Evolutionary conservation across 2,888 invertebrate genomes (phyloP).

Genomic region (Acleris literana): DNA sequence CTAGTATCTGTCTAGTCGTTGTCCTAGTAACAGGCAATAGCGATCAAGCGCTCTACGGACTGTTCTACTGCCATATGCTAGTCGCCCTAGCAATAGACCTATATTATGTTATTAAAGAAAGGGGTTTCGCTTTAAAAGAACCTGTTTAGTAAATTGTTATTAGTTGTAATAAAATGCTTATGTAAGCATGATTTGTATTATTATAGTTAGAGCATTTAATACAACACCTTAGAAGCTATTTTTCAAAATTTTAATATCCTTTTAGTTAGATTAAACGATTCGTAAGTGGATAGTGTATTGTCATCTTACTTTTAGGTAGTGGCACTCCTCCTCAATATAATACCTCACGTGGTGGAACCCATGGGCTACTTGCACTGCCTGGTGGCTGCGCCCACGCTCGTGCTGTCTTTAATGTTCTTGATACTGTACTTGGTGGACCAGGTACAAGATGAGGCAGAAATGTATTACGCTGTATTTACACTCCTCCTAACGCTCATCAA

Average conservation of each 20-base stretch:
- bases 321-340: slow-evolving; percentile 73
- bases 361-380: slow-evolving; percentile 65
- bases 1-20: slow-evolving; percentile 50
- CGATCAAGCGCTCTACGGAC: slow-evolving; percentile 56
- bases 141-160: slow-evolving; percentile 39
- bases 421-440: slow-evolving; percentile 75
- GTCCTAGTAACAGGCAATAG: slow-evolving; percentile 45
- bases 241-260: neutral
- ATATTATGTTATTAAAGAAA: slow-evolving; percentile 64
- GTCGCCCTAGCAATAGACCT: slow-evolving; percentile 65
- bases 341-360: slow-evolving; percentile 71
- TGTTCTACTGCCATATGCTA: slow-evolving; percentile 68
- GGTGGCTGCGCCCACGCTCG: slow-evolving; percentile 71
- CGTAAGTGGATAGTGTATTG: slow-evolving; percentile 10
- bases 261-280: slow-evolving; percentile 1
- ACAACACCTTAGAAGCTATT: slow-evolving; percentile 4
- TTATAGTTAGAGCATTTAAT: slow-evolving; percentile 43
- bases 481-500: slow-evolving; percentile 53
- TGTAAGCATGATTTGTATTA: slow-evolving; percentile 54
- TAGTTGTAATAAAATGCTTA: slow-evolving; percentile 52
- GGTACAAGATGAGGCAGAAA: slow-evolving; percentile 69
- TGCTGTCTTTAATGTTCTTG: slow-evolving; percentile 67
- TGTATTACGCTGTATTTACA: slow-evolving; percentile 64
- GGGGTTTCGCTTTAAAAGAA: slow-evolving; percentile 55
- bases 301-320: slow-evolving; percentile 76